These are phyloP conservation scores for Orcinus orca DNA, from an alignment of 2,113 vertebrate species.

Conservation along the genomic window DNA sequence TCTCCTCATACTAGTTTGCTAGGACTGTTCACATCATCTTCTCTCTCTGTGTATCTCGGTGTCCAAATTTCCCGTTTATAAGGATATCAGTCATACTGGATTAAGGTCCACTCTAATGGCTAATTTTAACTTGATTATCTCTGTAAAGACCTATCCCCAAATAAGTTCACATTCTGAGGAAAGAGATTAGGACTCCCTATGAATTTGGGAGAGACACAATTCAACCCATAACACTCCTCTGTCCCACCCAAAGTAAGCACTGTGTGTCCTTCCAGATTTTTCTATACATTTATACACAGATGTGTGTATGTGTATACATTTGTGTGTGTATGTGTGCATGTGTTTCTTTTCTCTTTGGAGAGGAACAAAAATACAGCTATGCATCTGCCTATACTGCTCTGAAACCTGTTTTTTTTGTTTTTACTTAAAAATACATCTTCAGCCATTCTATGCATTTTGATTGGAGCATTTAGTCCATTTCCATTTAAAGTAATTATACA, in stretches of 20 bases:
- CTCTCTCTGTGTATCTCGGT: neutral
- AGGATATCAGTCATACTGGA: neutral
- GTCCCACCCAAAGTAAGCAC: neutral
- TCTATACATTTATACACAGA: neutral
- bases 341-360: neutral
- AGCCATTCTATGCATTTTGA: neutral
- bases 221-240: neutral
- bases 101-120: neutral
- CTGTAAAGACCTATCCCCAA: neutral
- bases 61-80: neutral
- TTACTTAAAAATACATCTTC: neutral
- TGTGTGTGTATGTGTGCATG: neutral
- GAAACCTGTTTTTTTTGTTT: neutral
- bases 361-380: neutral
- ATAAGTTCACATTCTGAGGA: neutral
- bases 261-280: neutral
- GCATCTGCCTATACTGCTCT: too few species aligned
- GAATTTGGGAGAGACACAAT: neutral
- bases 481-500: neutral
- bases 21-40: neutral
- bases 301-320: neutral
- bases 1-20: neutral
- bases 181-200: neutral
- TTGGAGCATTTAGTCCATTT: neutral
- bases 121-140: neutral